Percentiles rank a stretch among this genome's conserved stretches.
phyloP scores from a whole-genome alignment of 2,797 vertebrate species.

The Aselliscus stoliczkanus region DNA sequence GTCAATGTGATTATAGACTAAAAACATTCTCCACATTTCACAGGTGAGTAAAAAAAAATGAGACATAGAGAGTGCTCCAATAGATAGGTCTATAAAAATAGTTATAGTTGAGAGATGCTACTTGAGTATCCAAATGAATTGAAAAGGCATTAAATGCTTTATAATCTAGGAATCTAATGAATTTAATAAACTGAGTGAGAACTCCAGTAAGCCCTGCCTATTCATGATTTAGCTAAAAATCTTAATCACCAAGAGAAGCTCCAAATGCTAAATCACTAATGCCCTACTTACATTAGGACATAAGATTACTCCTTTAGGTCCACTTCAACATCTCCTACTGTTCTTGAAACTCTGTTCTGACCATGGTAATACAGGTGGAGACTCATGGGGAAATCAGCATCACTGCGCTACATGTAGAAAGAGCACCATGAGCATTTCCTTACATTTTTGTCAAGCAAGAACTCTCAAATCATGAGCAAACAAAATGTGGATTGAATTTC shows the following conservation, averaged over 20 bases:
- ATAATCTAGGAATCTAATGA: neutral
- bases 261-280: neutral
- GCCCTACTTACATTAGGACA: neutral
- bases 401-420: neutral
- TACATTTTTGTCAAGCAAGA: neutral
- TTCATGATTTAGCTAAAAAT: neutral
- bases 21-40: slow-evolving; percentile 7
- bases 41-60: neutral
- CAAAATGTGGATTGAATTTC: neutral
- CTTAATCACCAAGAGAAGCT: neutral
- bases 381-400: neutral
- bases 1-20: neutral
- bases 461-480: neutral
- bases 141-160: neutral
- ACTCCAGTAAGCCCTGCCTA: neutral
- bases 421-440: neutral
- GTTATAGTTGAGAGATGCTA: neutral
- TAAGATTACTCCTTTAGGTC: neutral
- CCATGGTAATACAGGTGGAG: neutral
- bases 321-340: neutral
- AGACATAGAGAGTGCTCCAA: neutral
- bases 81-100: neutral
- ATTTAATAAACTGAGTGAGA: neutral
- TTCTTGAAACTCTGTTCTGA: neutral
- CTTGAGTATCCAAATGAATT: neutral